Evolutionary conservation across 2,888 invertebrate genomes (phyloP).

Genomic region (Drosophila tanythrix): DNA sequence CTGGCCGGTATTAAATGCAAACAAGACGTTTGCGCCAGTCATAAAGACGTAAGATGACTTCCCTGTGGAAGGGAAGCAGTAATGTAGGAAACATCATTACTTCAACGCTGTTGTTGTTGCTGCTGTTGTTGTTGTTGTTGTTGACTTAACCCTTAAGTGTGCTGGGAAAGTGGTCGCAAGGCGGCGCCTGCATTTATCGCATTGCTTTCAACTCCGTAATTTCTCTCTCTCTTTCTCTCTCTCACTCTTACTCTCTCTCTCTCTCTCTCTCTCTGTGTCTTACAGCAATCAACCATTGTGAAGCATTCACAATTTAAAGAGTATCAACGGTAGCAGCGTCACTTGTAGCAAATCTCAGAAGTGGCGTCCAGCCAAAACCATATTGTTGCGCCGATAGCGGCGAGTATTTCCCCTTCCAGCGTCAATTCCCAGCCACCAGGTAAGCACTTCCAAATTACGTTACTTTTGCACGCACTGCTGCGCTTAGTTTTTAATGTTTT

Average conservation of each 20-base stretch:
- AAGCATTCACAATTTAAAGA: slow-evolving; percentile 29
- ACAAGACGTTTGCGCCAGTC: slow-evolving; percentile 77
- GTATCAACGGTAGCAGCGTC: slow-evolving; percentile 56
- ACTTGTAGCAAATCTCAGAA: slow-evolving; percentile 81
- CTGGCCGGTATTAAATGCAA: slow-evolving; percentile 74
- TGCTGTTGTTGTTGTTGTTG: background rate
- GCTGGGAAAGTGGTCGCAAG: slow-evolving; percentile 33
- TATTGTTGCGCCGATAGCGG: slow-evolving; percentile 86
- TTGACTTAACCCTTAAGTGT: slow-evolving; percentile 55
- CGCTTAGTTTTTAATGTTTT: background rate
- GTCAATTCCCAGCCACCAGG: slow-evolving; percentile 85
- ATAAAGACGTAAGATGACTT: slow-evolving; percentile 71
- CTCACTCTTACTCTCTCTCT: slow-evolving; percentile 1
- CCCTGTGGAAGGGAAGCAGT: slow-evolving; percentile 29
- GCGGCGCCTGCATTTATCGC: slow-evolving; percentile 40
- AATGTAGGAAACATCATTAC: slow-evolving; percentile 20
- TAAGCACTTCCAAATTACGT: slow-evolving; percentile 62
- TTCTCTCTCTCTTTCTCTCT: slow-evolving; percentile 4
- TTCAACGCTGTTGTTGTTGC: slow-evolving; percentile 1
- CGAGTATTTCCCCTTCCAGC: slow-evolving; percentile 87
- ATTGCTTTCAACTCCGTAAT: slow-evolving; percentile 1
- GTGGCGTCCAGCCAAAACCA: slow-evolving; percentile 85
- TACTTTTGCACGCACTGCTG: background rate
- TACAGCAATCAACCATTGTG: slow-evolving; percentile 6
- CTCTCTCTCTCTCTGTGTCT: background rate